These are phyloP conservation scores for Rousettus leschenaultii DNA, from an alignment of 2,113 vertebrate genomes.

Conservation along the genomic window DNA sequence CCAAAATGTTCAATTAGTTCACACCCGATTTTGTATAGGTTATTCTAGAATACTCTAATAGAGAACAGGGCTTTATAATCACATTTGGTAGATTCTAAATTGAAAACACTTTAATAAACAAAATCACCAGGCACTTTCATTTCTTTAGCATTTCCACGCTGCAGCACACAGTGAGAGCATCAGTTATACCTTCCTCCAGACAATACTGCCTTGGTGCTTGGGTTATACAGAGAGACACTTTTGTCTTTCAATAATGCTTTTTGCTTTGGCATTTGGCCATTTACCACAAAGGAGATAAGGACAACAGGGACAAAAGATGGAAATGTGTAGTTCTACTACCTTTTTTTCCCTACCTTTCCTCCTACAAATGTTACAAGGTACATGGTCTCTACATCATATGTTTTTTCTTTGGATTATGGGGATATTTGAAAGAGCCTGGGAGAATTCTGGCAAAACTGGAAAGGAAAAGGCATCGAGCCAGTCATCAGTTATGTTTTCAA, in stretches of 20 bases:
- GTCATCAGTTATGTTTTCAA: background rate
- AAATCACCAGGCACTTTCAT: background rate
- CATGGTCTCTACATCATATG: background rate
- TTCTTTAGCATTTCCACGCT: background rate
- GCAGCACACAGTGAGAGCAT: background rate
- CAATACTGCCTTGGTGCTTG: background rate
- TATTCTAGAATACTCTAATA: background rate
- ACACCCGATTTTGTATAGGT: background rate
- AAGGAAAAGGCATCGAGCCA: background rate
- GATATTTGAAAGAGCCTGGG: background rate
- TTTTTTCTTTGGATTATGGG: background rate
- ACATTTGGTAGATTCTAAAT: constrained; percentile 5
- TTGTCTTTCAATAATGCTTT: background rate
- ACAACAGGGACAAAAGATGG: background rate
- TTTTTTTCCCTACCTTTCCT: background rate
- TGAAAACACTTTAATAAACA: constrained; percentile 18
- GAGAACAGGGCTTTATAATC: background rate
- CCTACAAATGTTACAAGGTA: background rate
- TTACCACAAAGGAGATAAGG: background rate
- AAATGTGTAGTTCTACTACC: background rate
- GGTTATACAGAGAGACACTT: background rate
- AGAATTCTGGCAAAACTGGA: background rate
- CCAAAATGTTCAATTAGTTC: background rate
- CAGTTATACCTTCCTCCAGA: background rate
- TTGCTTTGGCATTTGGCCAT: background rate